Conservation (phyloP, 2,113 vertebrate species). For the Rostratula benghalensis region DNA sequence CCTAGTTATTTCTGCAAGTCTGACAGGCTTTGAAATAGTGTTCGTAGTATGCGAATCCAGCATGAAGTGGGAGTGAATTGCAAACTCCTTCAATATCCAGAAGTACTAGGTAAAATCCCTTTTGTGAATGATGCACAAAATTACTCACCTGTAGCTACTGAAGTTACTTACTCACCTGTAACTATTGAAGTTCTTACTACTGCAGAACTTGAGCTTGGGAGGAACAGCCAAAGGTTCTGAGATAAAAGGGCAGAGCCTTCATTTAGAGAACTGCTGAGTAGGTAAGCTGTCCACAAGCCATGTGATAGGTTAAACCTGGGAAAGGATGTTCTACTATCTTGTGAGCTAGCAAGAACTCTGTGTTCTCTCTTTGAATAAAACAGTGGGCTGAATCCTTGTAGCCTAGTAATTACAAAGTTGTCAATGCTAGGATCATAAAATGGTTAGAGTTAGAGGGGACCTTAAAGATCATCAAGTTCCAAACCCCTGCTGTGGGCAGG, state of each 20-base stretch:
- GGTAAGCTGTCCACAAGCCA: background rate
- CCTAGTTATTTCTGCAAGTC: conserved; percentile 26
- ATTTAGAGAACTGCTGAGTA: background rate
- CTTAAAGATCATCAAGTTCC: too few relatives aligned
- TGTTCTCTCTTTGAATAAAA: background rate
- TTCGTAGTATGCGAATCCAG: background rate
- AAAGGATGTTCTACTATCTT: background rate
- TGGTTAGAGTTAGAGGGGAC: too few relatives aligned
- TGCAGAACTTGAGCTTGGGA: background rate
- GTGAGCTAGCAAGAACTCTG: background rate
- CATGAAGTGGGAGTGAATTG: background rate
- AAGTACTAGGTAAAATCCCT: background rate
- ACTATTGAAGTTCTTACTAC: background rate
- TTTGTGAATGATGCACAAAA: background rate
- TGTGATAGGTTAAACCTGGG: background rate
- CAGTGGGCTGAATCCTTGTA: background rate
- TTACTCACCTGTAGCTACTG: background rate
- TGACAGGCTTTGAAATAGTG: conserved; percentile 13
- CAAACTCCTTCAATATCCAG: background rate
- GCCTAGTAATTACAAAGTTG: background rate
- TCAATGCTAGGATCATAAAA: background rate
- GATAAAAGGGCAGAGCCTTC: background rate
- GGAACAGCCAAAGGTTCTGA: background rate
- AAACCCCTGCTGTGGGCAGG: too few relatives aligned
- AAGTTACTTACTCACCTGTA: background rate